Evolutionary conservation across 2,113 vertebrate genomes (phyloP), one percentile per base, ranked within the genome.

Genomic region (Cynoglossus semilaevis): DNA sequence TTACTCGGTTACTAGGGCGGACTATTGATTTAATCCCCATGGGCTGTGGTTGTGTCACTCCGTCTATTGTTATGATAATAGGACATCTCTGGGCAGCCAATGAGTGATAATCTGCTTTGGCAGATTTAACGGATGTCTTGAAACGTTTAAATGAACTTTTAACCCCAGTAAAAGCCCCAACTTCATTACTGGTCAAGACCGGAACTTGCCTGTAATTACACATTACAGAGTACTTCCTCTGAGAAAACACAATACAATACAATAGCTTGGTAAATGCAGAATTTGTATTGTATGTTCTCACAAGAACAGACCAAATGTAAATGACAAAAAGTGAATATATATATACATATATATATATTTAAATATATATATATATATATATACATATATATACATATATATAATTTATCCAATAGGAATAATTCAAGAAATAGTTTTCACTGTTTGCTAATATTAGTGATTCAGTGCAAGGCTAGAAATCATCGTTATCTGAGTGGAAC

Each of bases 21-120:
- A 74, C 67, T 83, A 86, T 80, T 79, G 75, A 83, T 86, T 76
- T 70, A 74, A 62, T 80, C 74, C 73, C 76, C 34, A 50, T 64
- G 80, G 76, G 76, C 55, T 71, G 44, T 54, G 70, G 79, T 70
- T 68, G 65, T 72, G 81, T 80, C 69, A 55, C 62, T 70, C 74
- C 75, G 74, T 46, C 74, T 62, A 81, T 83, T 89, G 80, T 87
- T 87, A 84, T 82, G 77, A 54, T 84, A 83, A 89, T 87, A 65
- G 70, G 63, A 62, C 43, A 65, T 72, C 63, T 52, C 46, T 7
- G 67, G 63, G 62, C 49, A 70, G 76, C 68, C 80, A 80, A 50
- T 70, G 74, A 83, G 59, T 52, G 68, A 67, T 67, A 52, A 72
- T 81, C 70, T 70, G 70, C 49, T 78, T 88, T 74, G 62, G 36